A percentile compares a stretch with the other conserved stretches of the same genome.
Evolutionary conservation across 1,140 invertebrate species (phyloP).

Genomic region (Lordiphosa mommai): DNA sequence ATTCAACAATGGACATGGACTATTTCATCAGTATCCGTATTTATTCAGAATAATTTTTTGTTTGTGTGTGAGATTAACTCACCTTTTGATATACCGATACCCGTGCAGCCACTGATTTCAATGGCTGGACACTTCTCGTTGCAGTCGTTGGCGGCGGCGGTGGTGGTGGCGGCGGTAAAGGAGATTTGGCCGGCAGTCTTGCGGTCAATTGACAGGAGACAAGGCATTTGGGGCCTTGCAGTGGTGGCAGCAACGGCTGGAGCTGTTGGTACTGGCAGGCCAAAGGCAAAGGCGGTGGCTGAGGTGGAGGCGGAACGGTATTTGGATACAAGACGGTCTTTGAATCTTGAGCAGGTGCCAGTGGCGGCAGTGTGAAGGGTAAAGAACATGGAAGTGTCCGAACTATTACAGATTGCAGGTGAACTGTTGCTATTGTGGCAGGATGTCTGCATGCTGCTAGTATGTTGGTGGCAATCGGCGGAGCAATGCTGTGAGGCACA

Average conservation of each 20-base stretch:
- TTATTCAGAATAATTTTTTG: too few relatives aligned
- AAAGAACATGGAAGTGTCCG: constrained; percentile 52
- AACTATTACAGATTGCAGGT: not conserved
- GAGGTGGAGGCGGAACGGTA: constrained; percentile 36
- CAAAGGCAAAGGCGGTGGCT: constrained; percentile 28
- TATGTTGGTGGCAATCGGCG: constrained; percentile 25
- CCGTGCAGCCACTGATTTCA: constrained; percentile 49
- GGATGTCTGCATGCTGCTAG: constrained; percentile 4
- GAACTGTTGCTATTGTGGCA: constrained; percentile 10
- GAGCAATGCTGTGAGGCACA: constrained; percentile 17
- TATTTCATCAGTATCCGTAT: too few relatives aligned
- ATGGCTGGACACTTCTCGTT: constrained; percentile 23
- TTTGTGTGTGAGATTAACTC: constrained; percentile 30
- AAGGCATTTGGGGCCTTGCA: too few relatives aligned
- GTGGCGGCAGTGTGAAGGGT: constrained; percentile 45
- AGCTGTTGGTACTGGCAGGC: constrained; percentile 20
- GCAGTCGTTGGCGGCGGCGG: constrained; percentile 7
- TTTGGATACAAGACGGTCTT: constrained; percentile 15
- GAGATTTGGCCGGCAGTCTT: constrained; percentile 4
- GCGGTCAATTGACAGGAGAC: constrained; percentile 8
- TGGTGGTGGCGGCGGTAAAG: too few relatives aligned
- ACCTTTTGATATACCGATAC: constrained; percentile 60
- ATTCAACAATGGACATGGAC: too few relatives aligned
- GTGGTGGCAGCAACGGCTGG: not conserved
- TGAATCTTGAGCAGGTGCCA: constrained; percentile 8